These are phyloP conservation scores for Microplitis deprimator DNA, from an alignment of 2,888 invertebrate genomes.

Conservation along the genomic window DNA sequence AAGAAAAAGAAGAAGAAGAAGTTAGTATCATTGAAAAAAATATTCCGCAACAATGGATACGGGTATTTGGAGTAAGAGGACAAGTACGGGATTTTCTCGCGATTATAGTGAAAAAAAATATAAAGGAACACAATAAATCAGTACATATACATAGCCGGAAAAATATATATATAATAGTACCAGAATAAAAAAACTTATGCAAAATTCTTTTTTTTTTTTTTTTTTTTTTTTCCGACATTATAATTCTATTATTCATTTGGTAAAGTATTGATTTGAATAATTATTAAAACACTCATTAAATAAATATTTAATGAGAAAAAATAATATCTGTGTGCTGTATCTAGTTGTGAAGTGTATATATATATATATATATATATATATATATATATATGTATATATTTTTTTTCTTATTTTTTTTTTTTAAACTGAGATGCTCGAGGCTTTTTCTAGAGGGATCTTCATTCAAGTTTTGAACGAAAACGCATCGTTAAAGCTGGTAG, in stretches of 20 bases:
- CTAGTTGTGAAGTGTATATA: not conserved
- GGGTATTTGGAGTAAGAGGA: not conserved
- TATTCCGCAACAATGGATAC: not conserved
- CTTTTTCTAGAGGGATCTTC: constrained; percentile 29
- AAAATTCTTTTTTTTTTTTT: too few species aligned
- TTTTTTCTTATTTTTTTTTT: constrained; percentile 25
- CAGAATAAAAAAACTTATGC: too few species aligned
- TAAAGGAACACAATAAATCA: not conserved
- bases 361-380: too few species aligned
- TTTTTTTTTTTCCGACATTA: too few species aligned
- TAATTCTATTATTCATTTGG: too few species aligned
- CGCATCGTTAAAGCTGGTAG: constrained; percentile 47
- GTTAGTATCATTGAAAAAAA: not conserved
- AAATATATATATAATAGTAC: too few species aligned
- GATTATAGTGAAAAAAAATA: not conserved
- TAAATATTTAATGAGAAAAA: too few species aligned
- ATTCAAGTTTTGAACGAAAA: constrained; percentile 40
- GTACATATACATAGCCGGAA: too few species aligned
- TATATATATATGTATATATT: too few species aligned
- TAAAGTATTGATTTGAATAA: too few species aligned
- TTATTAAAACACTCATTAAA: too few species aligned
- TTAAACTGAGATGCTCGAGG: constrained; percentile 21
- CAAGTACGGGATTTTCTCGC: not conserved
- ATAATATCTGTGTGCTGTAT: not conserved
- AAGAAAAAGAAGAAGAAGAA: not conserved